Conservation (phyloP, 2,113 vertebrate species). For the Sinocyclocheilus grahami region DNA sequence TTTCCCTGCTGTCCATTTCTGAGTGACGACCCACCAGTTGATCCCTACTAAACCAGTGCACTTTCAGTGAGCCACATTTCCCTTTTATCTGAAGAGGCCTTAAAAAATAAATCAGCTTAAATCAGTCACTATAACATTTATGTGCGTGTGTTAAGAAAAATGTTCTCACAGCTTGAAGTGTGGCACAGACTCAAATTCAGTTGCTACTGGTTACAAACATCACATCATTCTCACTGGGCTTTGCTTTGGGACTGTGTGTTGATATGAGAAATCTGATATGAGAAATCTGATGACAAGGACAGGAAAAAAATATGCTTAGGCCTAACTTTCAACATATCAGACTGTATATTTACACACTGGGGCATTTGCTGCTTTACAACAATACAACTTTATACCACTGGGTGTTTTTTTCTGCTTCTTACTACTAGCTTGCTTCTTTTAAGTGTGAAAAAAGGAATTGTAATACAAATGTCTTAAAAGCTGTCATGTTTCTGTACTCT, state of each 20-base stretch:
- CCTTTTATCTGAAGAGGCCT: neutral
- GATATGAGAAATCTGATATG: conserved; percentile 65
- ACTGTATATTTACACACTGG: neutral
- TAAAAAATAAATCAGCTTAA: conserved; percentile 7
- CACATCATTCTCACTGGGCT: conserved; percentile 78
- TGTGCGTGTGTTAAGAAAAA: conserved; percentile 1
- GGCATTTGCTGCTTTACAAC: neutral
- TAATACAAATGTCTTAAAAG: neutral
- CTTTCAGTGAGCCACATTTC: neutral
- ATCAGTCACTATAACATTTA: neutral
- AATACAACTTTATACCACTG: conserved; percentile 4
- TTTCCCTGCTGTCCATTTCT: neutral
- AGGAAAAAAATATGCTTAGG: neutral
- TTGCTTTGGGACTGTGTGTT: conserved; percentile 78
- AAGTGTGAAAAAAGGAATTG: neutral
- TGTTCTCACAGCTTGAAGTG: neutral
- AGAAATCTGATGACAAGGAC: conserved; percentile 7
- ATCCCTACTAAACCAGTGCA: neutral
- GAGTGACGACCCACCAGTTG: neutral
- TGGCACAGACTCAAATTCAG: conserved; percentile 7
- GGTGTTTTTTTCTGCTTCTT: neutral
- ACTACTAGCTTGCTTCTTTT: neutral
- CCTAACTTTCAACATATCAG: conserved; percentile 7
- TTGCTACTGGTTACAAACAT: conserved; percentile 74
- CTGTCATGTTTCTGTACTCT: neutral